Evolutionary conservation across 2,888 invertebrate genomes (phyloP).

Genomic region (Leistus spinibarbis): DNA sequence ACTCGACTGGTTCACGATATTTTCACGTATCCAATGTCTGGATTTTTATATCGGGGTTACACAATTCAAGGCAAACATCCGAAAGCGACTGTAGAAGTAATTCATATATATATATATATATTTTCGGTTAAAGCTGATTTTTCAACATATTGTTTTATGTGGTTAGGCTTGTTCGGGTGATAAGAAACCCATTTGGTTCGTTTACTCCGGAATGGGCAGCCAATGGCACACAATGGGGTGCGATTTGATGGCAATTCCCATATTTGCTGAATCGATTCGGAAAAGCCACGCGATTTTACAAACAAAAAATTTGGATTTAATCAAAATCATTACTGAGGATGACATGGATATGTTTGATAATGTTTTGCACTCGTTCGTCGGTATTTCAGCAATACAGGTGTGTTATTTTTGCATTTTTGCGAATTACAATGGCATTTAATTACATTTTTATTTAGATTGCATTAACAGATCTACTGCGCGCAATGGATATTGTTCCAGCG

Average conservation of each 20-base stretch:
- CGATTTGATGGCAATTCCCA: slow-evolving; percentile 69
- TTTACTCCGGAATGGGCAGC: slow-evolving; percentile 78
- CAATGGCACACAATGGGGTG: slow-evolving; percentile 75
- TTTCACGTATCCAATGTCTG: slow-evolving; percentile 49
- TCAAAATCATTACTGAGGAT: slow-evolving; percentile 65
- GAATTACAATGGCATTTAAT: slow-evolving; percentile 18
- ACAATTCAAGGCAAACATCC: slow-evolving; percentile 51
- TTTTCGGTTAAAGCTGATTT: not conserved
- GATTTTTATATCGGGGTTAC: slow-evolving; percentile 70
- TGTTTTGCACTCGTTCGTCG: slow-evolving; percentile 73
- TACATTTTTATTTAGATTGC: slow-evolving; percentile 49
- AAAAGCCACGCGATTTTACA: slow-evolving; percentile 63
- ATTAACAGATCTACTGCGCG: slow-evolving; percentile 57
- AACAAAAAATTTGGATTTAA: slow-evolving; percentile 67
- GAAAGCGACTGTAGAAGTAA: not conserved
- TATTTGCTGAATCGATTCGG: slow-evolving; percentile 68
- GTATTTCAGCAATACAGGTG: slow-evolving; percentile 72
- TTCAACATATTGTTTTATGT: not conserved
- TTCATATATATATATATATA: slow-evolving; percentile 16
- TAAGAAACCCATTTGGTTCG: slow-evolving; percentile 66
- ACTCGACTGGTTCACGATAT: slow-evolving; percentile 59
- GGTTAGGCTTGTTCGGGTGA: slow-evolving; percentile 53
- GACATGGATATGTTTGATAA: slow-evolving; percentile 66
- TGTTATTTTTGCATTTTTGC: no score
- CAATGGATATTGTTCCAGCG: slow-evolving; percentile 50